Conservation (phyloP, 64 coral and sea anemone species). For the Trachythela sp. region DNA sequence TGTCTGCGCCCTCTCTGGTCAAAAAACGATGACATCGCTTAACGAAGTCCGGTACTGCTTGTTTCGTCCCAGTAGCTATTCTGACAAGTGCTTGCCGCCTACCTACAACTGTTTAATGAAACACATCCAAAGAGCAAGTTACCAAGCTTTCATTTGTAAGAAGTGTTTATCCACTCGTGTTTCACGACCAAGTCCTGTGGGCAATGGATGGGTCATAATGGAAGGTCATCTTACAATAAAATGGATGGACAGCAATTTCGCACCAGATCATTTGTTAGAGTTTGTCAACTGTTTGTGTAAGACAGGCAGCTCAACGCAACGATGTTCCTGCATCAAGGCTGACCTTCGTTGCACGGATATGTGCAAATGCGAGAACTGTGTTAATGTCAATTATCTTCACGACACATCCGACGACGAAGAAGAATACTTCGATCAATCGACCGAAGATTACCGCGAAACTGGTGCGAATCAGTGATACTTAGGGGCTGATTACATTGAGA, state of each 20-base stretch:
- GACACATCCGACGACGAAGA: not conserved
- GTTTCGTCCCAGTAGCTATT: not conserved
- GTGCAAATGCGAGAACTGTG: not conserved
- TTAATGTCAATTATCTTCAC: not conserved
- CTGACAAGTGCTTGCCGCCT: slow-evolving; percentile 34
- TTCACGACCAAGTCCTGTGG: slow-evolving; percentile 30
- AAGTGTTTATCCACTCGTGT: slow-evolving; percentile 31
- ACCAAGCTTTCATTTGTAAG: slow-evolving; percentile 63
- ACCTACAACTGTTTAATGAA: slow-evolving; percentile 44
- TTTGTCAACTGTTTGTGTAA: slow-evolving; percentile 55
- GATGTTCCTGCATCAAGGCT: slow-evolving; percentile 55
- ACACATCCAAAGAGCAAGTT: slow-evolving; percentile 49
- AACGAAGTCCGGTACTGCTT: not conserved
- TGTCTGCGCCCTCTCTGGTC: not conserved
- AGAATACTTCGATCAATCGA: not conserved
- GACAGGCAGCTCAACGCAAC: slow-evolving; percentile 29
- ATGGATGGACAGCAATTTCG: slow-evolving; percentile 38
- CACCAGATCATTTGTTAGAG: slow-evolving; percentile 45
- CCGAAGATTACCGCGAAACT: too few species aligned
- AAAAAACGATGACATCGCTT: not conserved
- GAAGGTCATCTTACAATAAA: slow-evolving; percentile 26
- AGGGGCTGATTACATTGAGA: too few species aligned
- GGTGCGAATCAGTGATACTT: too few species aligned
- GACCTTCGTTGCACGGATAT: not conserved
- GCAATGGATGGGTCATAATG: slow-evolving; percentile 47